Percentiles rank a stretch among this genome's conserved stretches.
phyloP scores from a whole-genome alignment of 1,140 invertebrate genomes.

The Marisa cornuarietis region DNA sequence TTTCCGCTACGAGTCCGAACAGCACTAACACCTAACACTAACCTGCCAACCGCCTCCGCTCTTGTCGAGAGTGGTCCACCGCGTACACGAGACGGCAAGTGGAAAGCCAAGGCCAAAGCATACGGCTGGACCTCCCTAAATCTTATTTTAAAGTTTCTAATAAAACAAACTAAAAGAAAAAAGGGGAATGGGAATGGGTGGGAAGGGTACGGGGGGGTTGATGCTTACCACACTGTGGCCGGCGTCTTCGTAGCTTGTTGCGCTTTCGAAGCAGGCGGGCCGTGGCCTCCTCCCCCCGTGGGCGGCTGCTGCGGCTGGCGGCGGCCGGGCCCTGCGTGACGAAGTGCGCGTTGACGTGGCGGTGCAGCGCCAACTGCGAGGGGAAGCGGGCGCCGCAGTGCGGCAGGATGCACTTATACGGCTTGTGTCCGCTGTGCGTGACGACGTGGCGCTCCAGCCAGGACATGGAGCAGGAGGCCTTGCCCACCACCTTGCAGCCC shows the following conservation, averaged over 20 bases:
- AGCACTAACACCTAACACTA: no score
- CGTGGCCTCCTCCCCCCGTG: conserved; percentile 69
- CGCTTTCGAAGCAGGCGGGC: conserved; percentile 84
- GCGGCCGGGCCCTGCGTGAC: conserved; percentile 70
- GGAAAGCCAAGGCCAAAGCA: no score
- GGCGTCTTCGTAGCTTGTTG: conserved; percentile 80
- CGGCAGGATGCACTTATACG: conserved; percentile 94
- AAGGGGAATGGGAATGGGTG: no score
- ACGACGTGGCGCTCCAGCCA: conserved; percentile 94
- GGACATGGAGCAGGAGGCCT: conserved; percentile 86
- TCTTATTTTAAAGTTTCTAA: neutral
- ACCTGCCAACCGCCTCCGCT: no score
- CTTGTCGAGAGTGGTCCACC: no score
- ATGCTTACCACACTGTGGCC: conserved; percentile 70
- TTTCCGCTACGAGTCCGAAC: no score
- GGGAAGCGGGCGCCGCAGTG: conserved; percentile 90
- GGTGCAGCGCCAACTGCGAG: conserved; percentile 87
- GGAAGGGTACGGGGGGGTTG: no score
- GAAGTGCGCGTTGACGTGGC: conserved; percentile 94
- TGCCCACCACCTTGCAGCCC: conserved; percentile 93
- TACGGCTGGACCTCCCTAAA: no score
- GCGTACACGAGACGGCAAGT: no score
- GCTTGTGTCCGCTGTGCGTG: conserved; percentile 87
- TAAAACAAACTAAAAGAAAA: neutral
- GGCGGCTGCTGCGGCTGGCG: conserved; percentile 51